phyloP scores from a whole-genome alignment of 2,113 vertebrate species.

The Nipponia nippon region DNA sequence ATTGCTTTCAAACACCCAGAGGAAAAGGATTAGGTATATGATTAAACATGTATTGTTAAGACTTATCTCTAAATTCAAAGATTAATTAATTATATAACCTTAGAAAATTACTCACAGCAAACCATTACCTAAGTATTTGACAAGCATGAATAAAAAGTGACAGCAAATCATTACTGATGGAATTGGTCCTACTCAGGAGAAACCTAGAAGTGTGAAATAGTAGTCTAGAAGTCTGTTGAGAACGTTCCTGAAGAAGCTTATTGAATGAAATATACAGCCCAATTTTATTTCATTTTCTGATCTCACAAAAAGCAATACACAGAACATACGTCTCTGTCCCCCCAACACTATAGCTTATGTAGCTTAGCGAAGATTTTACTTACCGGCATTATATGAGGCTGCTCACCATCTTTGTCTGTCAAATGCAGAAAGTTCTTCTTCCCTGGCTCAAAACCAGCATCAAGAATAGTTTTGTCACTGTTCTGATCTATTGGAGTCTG shows the following conservation, averaged over 20 bases:
- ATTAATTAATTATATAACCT: not conserved
- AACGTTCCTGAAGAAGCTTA: not conserved
- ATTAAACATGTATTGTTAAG: not conserved
- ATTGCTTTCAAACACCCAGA: not conserved
- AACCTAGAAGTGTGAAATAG: not conserved
- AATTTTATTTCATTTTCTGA: not conserved
- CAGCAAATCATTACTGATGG: not conserved
- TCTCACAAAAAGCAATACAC: not conserved
- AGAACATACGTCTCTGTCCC: not conserved
- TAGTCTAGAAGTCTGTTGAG: not conserved
- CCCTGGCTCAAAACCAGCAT: constrained; percentile 91
- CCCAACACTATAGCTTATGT: not conserved
- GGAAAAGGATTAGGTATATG: not conserved
- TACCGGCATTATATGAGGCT: constrained; percentile 88
- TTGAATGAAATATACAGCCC: not conserved
- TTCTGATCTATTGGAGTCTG: constrained; percentile 86
- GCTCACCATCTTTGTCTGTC: constrained; percentile 94
- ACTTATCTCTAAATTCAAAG: not conserved
- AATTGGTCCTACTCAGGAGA: not conserved
- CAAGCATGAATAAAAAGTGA: not conserved
- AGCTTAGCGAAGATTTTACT: constrained; percentile 31
- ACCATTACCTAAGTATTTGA: not conserved
- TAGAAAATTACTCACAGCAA: not conserved
- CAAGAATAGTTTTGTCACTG: constrained; percentile 87
- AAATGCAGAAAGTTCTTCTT: constrained; percentile 96